Percentiles rank a stretch among this genome's conserved stretches.
phyloP scores from a whole-genome alignment of 2,113 vertebrate species.

The Lophochroa leadbeateri region DNA sequence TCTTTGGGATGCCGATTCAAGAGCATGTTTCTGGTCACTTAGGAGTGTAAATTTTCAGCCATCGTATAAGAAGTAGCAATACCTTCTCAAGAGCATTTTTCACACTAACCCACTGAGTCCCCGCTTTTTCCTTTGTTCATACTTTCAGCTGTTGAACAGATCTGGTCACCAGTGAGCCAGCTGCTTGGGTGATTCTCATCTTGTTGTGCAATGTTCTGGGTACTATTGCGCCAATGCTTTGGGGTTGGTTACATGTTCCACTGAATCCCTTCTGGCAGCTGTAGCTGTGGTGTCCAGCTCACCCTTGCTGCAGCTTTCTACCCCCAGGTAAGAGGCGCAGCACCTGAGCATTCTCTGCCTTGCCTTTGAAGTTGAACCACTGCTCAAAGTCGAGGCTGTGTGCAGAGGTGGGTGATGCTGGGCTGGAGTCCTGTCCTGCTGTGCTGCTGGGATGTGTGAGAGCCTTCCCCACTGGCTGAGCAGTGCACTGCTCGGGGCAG shows the following conservation, averaged over 20 bases:
- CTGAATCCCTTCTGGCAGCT: neutral
- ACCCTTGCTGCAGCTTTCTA: neutral
- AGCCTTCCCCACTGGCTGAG: neutral
- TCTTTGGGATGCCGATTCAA: neutral
- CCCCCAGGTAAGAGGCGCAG: neutral
- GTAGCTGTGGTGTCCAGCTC: neutral
- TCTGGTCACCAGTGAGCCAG: neutral
- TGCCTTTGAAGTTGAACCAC: neutral
- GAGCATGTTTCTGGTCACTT: neutral
- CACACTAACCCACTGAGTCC: neutral
- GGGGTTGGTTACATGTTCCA: neutral
- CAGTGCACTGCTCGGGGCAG: neutral
- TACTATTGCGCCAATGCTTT: neutral
- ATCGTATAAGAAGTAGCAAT: neutral
- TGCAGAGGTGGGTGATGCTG: fast-evolving
- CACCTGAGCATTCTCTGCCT: neutral
- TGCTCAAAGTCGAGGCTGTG: neutral
- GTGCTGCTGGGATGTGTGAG: fast-evolving
- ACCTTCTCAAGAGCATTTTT: neutral
- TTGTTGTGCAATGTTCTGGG: neutral
- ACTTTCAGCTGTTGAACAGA: neutral
- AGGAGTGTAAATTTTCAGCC: neutral
- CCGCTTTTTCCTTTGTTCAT: neutral
- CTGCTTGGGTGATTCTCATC: neutral
- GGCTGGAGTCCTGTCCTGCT: neutral